These are phyloP conservation scores for roundworm (Caenorhabditis elegans) DNA, from an alignment of 1,140 invertebrate species.

Conservation along the genomic window WBcel235 BX284605.5:10104001-10104500, in stretches of 20 bases:
- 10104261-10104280: no score
- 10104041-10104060: background rate
- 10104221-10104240: no score
- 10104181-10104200: background rate
- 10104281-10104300: no score
- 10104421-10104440: no score
- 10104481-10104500: background rate
- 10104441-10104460: background rate
- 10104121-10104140: background rate
- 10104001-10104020: background rate
- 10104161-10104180: conserved; percentile 2
- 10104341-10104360: background rate
- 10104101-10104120: background rate
- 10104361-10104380: background rate
- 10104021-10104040: background rate
- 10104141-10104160: background rate
- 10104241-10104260: no score
- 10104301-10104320: no score
- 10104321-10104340: background rate
- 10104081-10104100: background rate
- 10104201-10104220: no score
- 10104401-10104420: background rate
- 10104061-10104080: background rate
- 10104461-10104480: background rate
- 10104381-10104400: background rate